These are phyloP conservation scores for Hypomesus transpacificus DNA, from an alignment of 2,113 vertebrate species.

Conservation along the genomic window DNA sequence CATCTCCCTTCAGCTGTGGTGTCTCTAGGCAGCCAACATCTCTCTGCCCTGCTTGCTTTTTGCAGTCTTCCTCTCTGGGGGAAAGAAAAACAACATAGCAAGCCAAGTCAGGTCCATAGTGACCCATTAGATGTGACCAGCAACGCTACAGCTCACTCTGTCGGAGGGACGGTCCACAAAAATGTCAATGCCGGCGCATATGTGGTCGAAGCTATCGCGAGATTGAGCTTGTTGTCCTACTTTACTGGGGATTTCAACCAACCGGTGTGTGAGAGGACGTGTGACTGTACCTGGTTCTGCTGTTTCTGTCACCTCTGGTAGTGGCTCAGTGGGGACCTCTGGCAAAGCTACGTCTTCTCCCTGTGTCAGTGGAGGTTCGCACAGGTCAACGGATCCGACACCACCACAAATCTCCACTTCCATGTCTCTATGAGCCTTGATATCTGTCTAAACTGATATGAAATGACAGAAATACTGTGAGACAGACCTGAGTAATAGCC, in stretches of 20 bases:
- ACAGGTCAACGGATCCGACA: not conserved
- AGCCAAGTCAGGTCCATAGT: not conserved
- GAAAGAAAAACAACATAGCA: conserved; percentile 22
- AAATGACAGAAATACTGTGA: not conserved
- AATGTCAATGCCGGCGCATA: no score
- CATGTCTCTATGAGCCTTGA: not conserved
- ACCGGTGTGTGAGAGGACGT: not conserved
- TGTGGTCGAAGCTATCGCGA: no score
- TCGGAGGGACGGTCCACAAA: no score
- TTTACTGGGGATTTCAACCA: no score
- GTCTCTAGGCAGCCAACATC: conserved; percentile 66
- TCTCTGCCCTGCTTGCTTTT: conserved; percentile 59
- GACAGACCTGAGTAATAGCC: conserved; percentile 82
- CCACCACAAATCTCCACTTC: not conserved
- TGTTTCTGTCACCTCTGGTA: conserved; percentile 63
- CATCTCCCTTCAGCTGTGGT: conserved; percentile 4
- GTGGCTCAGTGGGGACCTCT: conserved; percentile 79
- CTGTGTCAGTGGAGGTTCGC: conserved; percentile 33
- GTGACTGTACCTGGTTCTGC: conserved; percentile 29
- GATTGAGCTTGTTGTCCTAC: no score
- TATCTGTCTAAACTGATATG: not conserved
- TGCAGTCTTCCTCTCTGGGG: conserved; percentile 59
- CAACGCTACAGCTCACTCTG: no score
- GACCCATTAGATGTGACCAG: not conserved
- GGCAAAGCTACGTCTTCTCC: conserved; percentile 82